phyloP scores from a whole-genome alignment of 2,888 invertebrate genomes.

The Plusia festucae region DNA sequence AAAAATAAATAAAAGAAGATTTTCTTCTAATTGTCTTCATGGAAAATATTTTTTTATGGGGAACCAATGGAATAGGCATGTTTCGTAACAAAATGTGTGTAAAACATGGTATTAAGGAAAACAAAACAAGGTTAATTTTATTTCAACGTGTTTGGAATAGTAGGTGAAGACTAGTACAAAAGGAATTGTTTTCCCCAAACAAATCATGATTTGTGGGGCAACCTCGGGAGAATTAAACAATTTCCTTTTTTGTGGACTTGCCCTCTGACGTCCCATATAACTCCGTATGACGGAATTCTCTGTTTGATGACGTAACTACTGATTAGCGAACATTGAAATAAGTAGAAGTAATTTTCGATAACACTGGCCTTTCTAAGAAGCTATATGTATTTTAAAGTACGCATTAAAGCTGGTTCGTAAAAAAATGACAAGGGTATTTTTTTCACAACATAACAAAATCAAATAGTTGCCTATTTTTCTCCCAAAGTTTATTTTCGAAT shows the following conservation, averaged over 20 bases:
- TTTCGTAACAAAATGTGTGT: not conserved
- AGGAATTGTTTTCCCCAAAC: constrained; percentile 55
- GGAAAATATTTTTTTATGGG: too few relatives aligned
- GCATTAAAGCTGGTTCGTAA: too few relatives aligned
- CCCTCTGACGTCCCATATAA: constrained; percentile 51
- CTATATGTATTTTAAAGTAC: too few relatives aligned
- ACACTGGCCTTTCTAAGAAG: not conserved
- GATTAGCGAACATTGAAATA: constrained; percentile 26
- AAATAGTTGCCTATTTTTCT: too few relatives aligned
- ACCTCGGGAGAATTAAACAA: constrained; percentile 60
- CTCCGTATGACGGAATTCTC: constrained; percentile 47
- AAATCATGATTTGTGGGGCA: constrained; percentile 58
- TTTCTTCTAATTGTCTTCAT: too few relatives aligned
- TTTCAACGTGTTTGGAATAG: not conserved
- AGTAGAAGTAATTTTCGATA: constrained; percentile 7
- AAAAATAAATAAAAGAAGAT: too few relatives aligned
- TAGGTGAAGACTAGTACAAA: constrained; percentile 30
- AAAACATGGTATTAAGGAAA: not conserved
- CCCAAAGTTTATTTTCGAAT: too few relatives aligned
- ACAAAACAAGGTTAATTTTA: constrained; percentile 14
- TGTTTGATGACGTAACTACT: constrained; percentile 49
- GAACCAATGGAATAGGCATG: too few relatives aligned
- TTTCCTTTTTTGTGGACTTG: constrained; percentile 56
- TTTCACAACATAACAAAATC: too few relatives aligned
- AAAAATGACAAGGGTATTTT: too few relatives aligned